These are phyloP conservation scores for Zootoca vivipara DNA, from an alignment of 2,113 vertebrate genomes.

Conservation along the genomic window DNA sequence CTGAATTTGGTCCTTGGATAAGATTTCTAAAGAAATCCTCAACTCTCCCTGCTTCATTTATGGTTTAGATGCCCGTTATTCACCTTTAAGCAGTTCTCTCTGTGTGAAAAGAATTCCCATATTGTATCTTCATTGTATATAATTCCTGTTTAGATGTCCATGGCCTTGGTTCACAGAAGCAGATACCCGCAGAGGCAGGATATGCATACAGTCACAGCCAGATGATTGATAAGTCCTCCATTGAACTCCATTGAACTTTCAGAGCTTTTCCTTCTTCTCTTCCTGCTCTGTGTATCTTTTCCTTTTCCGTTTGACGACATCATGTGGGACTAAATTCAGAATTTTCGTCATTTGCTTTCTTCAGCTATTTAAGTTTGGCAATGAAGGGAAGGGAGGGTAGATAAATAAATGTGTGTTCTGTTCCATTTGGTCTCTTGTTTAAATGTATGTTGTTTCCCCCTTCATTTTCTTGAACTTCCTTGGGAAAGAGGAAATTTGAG, in stretches of 20 bases:
- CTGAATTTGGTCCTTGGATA: not conserved
- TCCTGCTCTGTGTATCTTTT: conserved; percentile 66
- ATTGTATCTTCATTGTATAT: conserved; percentile 29
- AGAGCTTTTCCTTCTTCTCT: conserved; percentile 49
- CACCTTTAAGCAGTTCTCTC: not conserved
- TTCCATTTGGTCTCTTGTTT: conserved; percentile 60
- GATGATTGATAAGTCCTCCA: conserved; percentile 53
- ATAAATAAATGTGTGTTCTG: conserved; percentile 39
- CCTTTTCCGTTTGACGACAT: conserved; percentile 59
- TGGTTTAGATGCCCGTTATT: not conserved
- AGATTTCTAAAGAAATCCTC: conserved; percentile 23
- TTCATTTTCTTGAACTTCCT: conserved; percentile 66
- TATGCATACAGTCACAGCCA: conserved; percentile 27
- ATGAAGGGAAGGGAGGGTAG: conserved; percentile 25
- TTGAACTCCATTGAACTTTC: conserved; percentile 40
- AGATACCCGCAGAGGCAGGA: conserved; percentile 43
- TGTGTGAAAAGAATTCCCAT: not conserved
- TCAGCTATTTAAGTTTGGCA: conserved; percentile 40
- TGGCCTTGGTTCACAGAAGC: conserved; percentile 49
- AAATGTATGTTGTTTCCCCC: not conserved
- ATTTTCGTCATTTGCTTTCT: conserved; percentile 50
- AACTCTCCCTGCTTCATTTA: not conserved
- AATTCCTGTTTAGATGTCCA: conserved; percentile 31
- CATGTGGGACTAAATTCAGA: conserved; percentile 38
- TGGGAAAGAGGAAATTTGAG: conserved; percentile 54